Conservation (phyloP, 2,113 vertebrate species). For the Spea bombifrons region DNA sequence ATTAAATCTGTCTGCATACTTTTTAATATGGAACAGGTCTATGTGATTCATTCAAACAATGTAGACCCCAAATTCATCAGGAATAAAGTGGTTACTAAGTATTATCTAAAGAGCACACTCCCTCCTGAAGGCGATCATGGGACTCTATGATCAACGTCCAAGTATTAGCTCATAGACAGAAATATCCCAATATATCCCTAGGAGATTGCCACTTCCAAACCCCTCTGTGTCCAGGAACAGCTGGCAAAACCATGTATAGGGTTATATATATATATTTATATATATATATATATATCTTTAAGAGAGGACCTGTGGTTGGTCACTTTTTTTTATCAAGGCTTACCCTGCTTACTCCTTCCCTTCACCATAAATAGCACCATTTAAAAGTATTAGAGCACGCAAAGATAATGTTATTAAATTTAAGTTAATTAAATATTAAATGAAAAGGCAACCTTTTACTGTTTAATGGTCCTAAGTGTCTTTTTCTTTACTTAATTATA, state of each 20-base stretch:
- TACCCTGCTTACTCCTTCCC: no score
- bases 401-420: no score
- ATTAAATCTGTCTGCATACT: no score
- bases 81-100: conserved; percentile 11
- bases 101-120: background rate
- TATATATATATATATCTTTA: background rate
- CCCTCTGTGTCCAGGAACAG: background rate
- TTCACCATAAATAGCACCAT: no score
- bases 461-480: no score
- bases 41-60: no score
- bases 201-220: background rate
- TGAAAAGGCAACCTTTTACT: no score
- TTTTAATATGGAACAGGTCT: no score
- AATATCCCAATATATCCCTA: conserved; percentile 21
- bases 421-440: no score
- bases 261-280: background rate
- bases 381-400: no score
- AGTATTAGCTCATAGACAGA: conserved; percentile 35
- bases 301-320: background rate
- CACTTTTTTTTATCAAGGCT: no score
- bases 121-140: background rate
- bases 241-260: background rate
- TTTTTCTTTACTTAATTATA: no score
- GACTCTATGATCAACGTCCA: conserved; percentile 15
- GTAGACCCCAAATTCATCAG: background rate